Conservation (phyloP, 2,888 invertebrate species). For the Uloborus plumipes region DNA sequence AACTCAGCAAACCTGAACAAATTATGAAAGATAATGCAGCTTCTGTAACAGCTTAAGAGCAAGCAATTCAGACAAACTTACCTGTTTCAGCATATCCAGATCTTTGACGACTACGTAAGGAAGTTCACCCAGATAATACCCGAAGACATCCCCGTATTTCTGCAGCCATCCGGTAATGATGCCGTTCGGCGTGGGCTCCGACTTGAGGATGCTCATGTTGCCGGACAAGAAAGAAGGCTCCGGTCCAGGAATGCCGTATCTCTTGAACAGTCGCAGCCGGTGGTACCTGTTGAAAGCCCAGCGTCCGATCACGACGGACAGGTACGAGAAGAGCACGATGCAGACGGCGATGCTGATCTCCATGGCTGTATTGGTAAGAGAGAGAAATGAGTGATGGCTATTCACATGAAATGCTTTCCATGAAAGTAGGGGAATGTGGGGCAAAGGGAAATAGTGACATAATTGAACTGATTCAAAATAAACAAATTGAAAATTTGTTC, state of each 20-base stretch:
- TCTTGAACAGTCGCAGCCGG: constrained; percentile 15
- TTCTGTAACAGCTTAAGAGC: background rate
- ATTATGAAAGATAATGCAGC: background rate
- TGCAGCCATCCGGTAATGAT: constrained; percentile 33
- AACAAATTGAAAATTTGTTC: too few species aligned
- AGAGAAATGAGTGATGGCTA: too few species aligned
- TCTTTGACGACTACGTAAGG: constrained; percentile 50
- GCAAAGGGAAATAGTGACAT: too few species aligned
- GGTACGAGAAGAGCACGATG: background rate
- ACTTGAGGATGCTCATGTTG: constrained; percentile 25
- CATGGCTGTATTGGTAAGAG: constrained; percentile 2
- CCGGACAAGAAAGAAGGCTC: constrained; percentile 34
- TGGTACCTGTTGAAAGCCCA: constrained; percentile 24
- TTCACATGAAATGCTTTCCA: too few species aligned
- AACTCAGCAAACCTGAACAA: too few species aligned
- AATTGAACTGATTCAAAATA: too few species aligned
- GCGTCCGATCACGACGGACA: background rate
- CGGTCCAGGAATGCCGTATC: constrained; percentile 28
- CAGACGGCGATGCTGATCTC: constrained; percentile 17
- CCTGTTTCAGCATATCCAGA: constrained; percentile 66
- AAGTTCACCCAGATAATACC: constrained; percentile 36
- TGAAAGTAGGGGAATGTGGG: too few species aligned
- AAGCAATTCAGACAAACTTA: background rate
- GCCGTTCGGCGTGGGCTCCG: constrained; percentile 32
- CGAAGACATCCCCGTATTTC: constrained; percentile 48